Evolutionary conservation across 2,888 invertebrate genomes (phyloP).

Genomic region (Philereme vetulata): DNA sequence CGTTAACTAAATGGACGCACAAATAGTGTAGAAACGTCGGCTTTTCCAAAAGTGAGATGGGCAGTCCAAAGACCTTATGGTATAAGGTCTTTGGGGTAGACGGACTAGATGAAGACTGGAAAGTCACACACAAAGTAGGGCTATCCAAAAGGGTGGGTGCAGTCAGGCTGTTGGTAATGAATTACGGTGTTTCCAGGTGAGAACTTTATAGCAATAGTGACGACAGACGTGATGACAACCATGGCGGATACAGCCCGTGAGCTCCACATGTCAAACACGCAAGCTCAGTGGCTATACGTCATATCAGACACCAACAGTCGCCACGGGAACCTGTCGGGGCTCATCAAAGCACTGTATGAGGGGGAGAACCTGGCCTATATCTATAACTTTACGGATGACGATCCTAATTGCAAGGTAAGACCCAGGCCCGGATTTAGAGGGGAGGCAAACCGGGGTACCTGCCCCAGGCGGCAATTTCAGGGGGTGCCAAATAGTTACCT

Average conservation of each 20-base stretch:
- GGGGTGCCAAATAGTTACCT: too few species aligned
- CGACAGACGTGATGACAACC: constrained; percentile 83
- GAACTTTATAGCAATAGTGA: constrained; percentile 86
- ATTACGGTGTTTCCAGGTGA: constrained; percentile 56
- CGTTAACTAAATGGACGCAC: too few species aligned
- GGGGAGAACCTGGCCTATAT: constrained; percentile 93
- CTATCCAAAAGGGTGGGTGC: too few species aligned
- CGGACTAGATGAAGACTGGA: too few species aligned
- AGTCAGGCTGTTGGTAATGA: too few species aligned
- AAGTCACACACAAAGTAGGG: too few species aligned
- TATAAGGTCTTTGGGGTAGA: too few species aligned
- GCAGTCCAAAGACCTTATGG: too few species aligned
- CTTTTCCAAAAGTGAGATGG: too few species aligned
- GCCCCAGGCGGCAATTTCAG: too few species aligned
- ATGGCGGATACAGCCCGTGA: constrained; percentile 88
- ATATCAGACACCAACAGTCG: constrained; percentile 84
- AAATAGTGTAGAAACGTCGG: too few species aligned
- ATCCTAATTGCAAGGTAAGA: constrained; percentile 81
- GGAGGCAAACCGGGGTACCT: too few species aligned
- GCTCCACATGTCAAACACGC: constrained; percentile 86
- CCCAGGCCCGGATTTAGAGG: neutral
- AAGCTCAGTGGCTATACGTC: constrained; percentile 92
- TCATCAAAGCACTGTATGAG: constrained; percentile 86
- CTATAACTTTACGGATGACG: constrained; percentile 85
- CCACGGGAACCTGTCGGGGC: constrained; percentile 78